Conservation (phyloP, 2,888 invertebrate species). For the Congeria kusceri region DNA sequence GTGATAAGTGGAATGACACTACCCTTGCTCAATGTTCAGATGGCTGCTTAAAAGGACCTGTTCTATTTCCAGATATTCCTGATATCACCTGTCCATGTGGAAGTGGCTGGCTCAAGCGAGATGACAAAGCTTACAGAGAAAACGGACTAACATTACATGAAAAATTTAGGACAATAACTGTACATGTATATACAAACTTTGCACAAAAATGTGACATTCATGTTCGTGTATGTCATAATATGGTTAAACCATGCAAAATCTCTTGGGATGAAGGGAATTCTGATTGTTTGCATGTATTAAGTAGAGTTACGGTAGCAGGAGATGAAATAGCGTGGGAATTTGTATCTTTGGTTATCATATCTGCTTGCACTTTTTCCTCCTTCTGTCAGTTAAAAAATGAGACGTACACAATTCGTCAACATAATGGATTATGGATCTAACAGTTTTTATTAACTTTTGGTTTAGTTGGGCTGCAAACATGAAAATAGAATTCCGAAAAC, state of each 20-base stretch:
- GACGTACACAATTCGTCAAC: constrained; percentile 12
- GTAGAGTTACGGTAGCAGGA: constrained; percentile 41
- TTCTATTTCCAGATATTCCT: too few relatives aligned
- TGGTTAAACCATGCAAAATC: constrained; percentile 28
- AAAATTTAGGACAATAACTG: constrained; percentile 8
- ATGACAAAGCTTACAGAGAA: constrained; percentile 14
- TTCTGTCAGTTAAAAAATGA: constrained; percentile 31
- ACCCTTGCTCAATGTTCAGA: too few relatives aligned
- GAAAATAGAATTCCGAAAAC: constrained; percentile 16
- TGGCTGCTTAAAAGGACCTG: too few relatives aligned
- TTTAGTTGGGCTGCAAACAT: constrained; percentile 25
- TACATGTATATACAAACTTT: constrained; percentile 13
- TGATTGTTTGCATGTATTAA: constrained; percentile 33
- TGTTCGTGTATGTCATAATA: constrained; percentile 20
- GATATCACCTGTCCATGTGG: too few relatives aligned
- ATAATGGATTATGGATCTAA: constrained; percentile 9
- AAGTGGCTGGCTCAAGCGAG: neutral
- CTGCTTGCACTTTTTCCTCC: constrained; percentile 32
- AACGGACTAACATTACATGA: constrained; percentile 10
- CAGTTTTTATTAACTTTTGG: constrained; percentile 14
- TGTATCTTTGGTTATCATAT: constrained; percentile 34
- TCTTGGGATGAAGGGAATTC: constrained; percentile 35
- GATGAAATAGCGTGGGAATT: constrained; percentile 50
- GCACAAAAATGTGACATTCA: constrained; percentile 32
- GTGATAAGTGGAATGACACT: too few relatives aligned